These are phyloP conservation scores for Liposcelis brunnea DNA, from an alignment of 2,888 invertebrate genomes.

Conservation along the genomic window DNA sequence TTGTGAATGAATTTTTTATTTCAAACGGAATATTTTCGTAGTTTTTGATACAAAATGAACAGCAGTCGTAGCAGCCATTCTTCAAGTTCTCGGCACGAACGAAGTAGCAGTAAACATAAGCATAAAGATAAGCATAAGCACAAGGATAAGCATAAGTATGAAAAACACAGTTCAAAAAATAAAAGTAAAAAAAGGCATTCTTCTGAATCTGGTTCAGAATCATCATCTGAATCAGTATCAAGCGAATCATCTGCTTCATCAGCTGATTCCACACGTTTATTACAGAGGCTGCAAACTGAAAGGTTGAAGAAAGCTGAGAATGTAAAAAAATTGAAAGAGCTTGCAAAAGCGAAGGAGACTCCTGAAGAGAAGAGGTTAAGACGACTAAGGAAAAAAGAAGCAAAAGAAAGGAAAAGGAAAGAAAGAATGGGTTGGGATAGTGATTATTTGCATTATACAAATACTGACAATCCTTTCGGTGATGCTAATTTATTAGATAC, in stretches of 20 bases:
- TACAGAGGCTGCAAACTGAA: slow-evolving; percentile 57
- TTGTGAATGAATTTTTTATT: too few species aligned
- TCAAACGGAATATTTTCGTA: too few species aligned
- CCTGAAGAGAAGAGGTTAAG: slow-evolving; percentile 83
- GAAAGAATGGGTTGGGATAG: slow-evolving; percentile 96
- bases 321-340: slow-evolving; percentile 48
- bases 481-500: slow-evolving; percentile 88
- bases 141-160: too few species aligned
- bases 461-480: slow-evolving; percentile 96
- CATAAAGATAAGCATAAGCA: too few species aligned
- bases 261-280: slow-evolving; percentile 41
- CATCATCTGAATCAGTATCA: slow-evolving; percentile 14
- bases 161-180: neutral
- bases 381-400: slow-evolving; percentile 76
- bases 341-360: slow-evolving; percentile 77
- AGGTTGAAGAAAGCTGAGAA: slow-evolving; percentile 45
- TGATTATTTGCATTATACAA: slow-evolving; percentile 92
- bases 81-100: too few species aligned
- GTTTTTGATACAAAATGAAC: too few species aligned
- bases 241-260: slow-evolving; percentile 16
- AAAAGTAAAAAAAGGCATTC: neutral
- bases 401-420: slow-evolving; percentile 71
- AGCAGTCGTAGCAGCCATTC: too few species aligned
- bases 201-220: slow-evolving; percentile 8
- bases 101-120: too few species aligned